phyloP scores from a whole-genome alignment of 2,888 invertebrate species.

The Allacma fusca region DNA sequence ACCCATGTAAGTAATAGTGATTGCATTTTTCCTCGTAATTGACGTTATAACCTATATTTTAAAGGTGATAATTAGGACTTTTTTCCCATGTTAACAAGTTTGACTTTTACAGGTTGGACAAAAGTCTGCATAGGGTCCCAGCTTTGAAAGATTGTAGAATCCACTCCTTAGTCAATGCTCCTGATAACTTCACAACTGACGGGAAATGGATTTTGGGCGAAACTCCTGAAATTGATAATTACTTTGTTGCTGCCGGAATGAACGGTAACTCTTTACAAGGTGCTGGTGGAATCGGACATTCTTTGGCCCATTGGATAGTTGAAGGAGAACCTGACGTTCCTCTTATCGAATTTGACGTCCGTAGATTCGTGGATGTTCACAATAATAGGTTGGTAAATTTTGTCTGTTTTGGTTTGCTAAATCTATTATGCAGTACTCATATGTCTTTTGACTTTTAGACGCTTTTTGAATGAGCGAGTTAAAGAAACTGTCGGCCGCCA shows the following conservation, averaged over 20 bases:
- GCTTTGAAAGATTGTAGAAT: constrained; percentile 55
- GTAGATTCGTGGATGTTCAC: constrained; percentile 73
- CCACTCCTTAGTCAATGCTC: constrained; percentile 68
- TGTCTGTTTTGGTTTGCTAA: too few relatives aligned
- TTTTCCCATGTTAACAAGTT: too few relatives aligned
- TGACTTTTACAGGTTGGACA: constrained; percentile 54
- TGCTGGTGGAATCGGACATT: constrained; percentile 76
- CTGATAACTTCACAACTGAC: constrained; percentile 77
- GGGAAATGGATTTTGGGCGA: constrained; percentile 75
- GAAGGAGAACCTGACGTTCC: constrained; percentile 71
- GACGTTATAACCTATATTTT: too few relatives aligned
- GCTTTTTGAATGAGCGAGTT: constrained; percentile 70
- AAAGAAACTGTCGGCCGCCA: constrained; percentile 73
- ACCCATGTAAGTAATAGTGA: constrained; percentile 49
- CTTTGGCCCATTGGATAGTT: constrained; percentile 75
- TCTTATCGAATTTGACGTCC: constrained; percentile 72
- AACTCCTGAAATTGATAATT: constrained; percentile 74
- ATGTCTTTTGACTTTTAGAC: too few relatives aligned
- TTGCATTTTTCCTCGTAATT: too few relatives aligned
- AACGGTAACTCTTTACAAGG: constrained; percentile 73
- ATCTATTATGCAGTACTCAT: too few relatives aligned
- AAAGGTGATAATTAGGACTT: too few relatives aligned
- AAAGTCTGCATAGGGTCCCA: constrained; percentile 55
- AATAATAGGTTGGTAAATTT: constrained; percentile 68
- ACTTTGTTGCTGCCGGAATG: constrained; percentile 78